phyloP scores from a whole-genome alignment of 2,888 invertebrate genomes.

The Pseudococcus viburni region DNA sequence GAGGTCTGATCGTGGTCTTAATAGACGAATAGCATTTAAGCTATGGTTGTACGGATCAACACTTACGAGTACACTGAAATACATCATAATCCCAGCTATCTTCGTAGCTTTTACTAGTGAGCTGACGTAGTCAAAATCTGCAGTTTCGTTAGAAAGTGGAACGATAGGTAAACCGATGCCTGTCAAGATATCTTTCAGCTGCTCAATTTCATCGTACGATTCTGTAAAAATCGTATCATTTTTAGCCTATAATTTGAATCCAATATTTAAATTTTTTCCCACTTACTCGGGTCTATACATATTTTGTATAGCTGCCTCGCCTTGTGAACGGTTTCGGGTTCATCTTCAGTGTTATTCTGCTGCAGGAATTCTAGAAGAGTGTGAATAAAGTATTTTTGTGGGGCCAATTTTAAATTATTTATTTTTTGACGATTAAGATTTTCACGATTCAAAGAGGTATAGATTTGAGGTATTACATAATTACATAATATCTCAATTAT shows the following conservation, averaged over 20 bases:
- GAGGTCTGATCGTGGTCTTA: neutral
- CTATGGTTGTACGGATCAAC: constrained; percentile 38
- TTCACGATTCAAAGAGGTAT: too few relatives aligned
- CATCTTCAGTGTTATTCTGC: constrained; percentile 73
- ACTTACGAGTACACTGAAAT: neutral
- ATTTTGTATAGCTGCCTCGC: constrained; percentile 78
- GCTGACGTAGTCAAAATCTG: constrained; percentile 20
- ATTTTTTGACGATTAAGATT: too few relatives aligned
- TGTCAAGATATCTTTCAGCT: neutral
- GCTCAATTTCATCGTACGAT: neutral
- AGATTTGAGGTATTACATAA: too few relatives aligned
- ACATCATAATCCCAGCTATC: constrained; percentile 36
- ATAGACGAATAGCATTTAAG: neutral
- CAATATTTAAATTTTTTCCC: neutral
- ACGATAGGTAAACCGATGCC: neutral
- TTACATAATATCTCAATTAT: too few relatives aligned
- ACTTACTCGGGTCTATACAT: constrained; percentile 75
- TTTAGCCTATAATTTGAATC: neutral
- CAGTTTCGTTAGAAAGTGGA: neutral
- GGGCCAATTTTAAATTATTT: too few relatives aligned
- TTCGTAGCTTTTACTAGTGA: neutral
- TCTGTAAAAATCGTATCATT: neutral
- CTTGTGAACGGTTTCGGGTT: constrained; percentile 70
- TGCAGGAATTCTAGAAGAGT: constrained; percentile 74
- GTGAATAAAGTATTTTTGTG: too few relatives aligned